Percentiles rank a stretch among this genome's conserved stretches.
Evolutionary conservation across 2,113 vertebrate genomes (phyloP).

Genomic region (Dipodomys spectabilis): DNA sequence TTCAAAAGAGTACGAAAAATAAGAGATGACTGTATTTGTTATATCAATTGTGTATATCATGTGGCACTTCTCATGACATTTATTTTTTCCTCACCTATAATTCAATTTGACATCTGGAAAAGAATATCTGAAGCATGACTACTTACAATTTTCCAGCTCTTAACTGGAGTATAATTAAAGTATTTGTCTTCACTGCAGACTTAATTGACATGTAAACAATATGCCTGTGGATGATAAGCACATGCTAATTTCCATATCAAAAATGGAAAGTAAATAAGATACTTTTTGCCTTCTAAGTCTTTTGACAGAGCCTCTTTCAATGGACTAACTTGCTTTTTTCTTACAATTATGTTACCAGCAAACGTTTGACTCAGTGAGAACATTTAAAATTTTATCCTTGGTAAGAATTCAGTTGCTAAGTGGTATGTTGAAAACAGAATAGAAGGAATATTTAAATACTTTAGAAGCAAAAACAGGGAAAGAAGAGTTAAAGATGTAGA

Average conservation of each 20-base stretch:
- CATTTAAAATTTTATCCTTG: constrained; percentile 48
- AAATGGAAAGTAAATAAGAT: constrained; percentile 59
- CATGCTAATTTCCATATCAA: constrained; percentile 68
- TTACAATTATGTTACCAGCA: constrained; percentile 56
- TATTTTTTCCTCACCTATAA: constrained; percentile 69
- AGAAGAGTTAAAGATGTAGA: not conserved
- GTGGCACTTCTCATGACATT: constrained; percentile 26
- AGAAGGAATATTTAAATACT: constrained; percentile 20
- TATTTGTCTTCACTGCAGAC: constrained; percentile 66
- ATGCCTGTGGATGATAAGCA: constrained; percentile 69
- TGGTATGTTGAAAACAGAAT: constrained; percentile 33
- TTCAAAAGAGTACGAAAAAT: constrained; percentile 24
- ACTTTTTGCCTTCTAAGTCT: constrained; percentile 37
- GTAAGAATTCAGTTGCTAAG: constrained; percentile 37
- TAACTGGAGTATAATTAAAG: constrained; percentile 70
- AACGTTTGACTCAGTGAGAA: constrained; percentile 20
- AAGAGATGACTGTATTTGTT: constrained; percentile 43
- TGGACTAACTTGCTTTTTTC: constrained; percentile 37
- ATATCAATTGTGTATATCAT: constrained; percentile 2
- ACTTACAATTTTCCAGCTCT: constrained; percentile 70
- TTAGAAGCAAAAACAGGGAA: constrained; percentile 33
- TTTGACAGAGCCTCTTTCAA: constrained; percentile 45
- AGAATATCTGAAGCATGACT: constrained; percentile 57
- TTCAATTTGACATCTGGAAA: constrained; percentile 70
- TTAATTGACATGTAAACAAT: constrained; percentile 73